Conservation (phyloP, 2,888 invertebrate genomes). For the Orchesella flavescens region DNA sequence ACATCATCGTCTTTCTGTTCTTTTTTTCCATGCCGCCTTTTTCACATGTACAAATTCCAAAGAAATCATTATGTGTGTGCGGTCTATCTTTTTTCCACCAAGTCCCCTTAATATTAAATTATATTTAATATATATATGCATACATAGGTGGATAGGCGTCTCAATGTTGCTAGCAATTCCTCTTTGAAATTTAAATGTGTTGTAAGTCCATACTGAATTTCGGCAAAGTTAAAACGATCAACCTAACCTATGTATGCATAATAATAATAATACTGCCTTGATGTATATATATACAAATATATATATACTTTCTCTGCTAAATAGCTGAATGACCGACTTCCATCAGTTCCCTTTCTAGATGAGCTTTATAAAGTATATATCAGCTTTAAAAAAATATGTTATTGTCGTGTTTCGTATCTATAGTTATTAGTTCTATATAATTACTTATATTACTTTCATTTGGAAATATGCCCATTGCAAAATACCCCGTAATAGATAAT, state of each 20-base stretch:
- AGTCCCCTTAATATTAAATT: too few relatives aligned
- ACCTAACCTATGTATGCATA: conserved; percentile 4
- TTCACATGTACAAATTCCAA: too few relatives aligned
- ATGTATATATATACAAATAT: not conserved
- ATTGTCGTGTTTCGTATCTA: not conserved
- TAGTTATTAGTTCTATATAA: conserved; percentile 4
- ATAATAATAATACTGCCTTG: not conserved
- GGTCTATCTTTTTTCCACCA: too few relatives aligned
- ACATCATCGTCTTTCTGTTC: not conserved
- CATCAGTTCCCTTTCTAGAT: not conserved
- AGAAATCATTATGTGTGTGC: too few relatives aligned
- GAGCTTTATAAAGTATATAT: not conserved
- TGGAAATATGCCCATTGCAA: conserved; percentile 70
- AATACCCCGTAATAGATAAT: not conserved
- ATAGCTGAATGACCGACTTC: not conserved
- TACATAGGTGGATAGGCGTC: too few relatives aligned
- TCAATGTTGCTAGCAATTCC: not conserved
- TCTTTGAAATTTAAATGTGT: not conserved
- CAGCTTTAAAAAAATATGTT: not conserved
- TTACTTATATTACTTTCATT: conserved; percentile 11
- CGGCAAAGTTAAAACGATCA: too few relatives aligned
- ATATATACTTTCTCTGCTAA: not conserved
- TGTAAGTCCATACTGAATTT: too few relatives aligned
- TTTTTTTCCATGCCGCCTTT: not conserved
- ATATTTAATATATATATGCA: too few relatives aligned